Base-by-base conservation (phyloP, 2,797 vertebrate species). In the Tapera naevia region DNA sequence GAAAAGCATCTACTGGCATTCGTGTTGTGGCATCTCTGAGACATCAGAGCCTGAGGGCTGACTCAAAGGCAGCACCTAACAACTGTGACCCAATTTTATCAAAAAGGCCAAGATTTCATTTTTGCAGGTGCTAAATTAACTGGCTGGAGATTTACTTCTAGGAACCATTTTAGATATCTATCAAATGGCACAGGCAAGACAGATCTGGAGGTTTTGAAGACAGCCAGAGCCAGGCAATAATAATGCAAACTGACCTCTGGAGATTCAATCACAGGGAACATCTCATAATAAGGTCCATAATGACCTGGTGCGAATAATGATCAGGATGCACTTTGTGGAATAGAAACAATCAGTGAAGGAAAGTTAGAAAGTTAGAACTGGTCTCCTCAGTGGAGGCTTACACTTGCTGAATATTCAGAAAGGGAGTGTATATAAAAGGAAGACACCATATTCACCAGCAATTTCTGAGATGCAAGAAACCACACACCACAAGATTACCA, bases 31-130 rank as follows among this genome's bases (percentile, higher is more conserved):
- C 62, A 54, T 7, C 64, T 30, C 32, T 39, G 46, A 67, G 45
- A 18, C 22, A 37, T 5, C 51, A 33, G 46, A 37, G 24, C 17
- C 32, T 1, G 0, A 51, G 46, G 0, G 17, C 22, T 11, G 51
- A 28, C 41, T 23, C 2, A 0, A n/a, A 51, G 46, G 48, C n/a
- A 45, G 45, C 0, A 0, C 74, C 54, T 19, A 32, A n/a, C n/a
- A 7, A 8, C 7, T 17, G 41, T 8, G 62, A 43, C 17, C 57
- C 2, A 0, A 30, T 28, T 37, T 54, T 41, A 27, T 9, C 22
- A 51, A n/a, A 32, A 25, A 18, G 21, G 7, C 15, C 4, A 5
- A 57, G 27, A 17, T 43, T 66, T 17, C 18, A 73, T 33, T 11
- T 11, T 57, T 58, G 61, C 89, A 94, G 91, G 54, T 54, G 70